phyloP scores from a whole-genome alignment of 2,888 invertebrate genomes.

The Epistrophe grossulariae region DNA sequence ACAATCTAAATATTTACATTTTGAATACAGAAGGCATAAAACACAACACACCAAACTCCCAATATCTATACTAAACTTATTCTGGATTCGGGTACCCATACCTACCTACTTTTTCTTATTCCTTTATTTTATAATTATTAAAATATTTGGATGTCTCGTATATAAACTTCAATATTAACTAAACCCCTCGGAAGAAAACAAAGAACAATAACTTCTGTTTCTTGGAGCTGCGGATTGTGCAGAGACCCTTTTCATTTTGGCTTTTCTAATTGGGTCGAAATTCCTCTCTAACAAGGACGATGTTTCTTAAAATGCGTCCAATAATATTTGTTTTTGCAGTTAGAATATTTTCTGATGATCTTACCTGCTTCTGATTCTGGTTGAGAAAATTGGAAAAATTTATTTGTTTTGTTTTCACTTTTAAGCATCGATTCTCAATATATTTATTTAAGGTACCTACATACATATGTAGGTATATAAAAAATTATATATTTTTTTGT shows the following conservation, averaged over 20 bases:
- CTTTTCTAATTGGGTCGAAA: slow-evolving; percentile 82
- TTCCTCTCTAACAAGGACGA: slow-evolving; percentile 81
- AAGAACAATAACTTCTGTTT: slow-evolving; percentile 38
- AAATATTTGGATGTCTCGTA: slow-evolving; percentile 42
- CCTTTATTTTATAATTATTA: slow-evolving; percentile 1
- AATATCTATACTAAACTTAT: too few relatives aligned
- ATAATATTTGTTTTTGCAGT: slow-evolving; percentile 31
- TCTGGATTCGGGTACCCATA: too few relatives aligned
- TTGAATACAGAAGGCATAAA: too few relatives aligned
- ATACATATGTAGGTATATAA: too few relatives aligned
- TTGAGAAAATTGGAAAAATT: slow-evolving; percentile 20
- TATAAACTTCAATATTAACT: slow-evolving; percentile 26
- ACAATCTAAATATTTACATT: too few relatives aligned
- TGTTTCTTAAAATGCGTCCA: slow-evolving; percentile 45
- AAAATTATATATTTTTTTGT: background rate
- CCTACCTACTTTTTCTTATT: background rate
- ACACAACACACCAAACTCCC: too few relatives aligned
- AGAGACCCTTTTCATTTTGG: slow-evolving; percentile 70
- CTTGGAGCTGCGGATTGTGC: slow-evolving; percentile 12
- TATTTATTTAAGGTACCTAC: background rate
- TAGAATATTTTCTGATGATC: slow-evolving; percentile 41
- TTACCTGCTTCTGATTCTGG: slow-evolving; percentile 38
- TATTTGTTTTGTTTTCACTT: background rate
- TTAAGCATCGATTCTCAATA: background rate
- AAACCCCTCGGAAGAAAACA: slow-evolving; percentile 2